Conservation (phyloP, 2,888 invertebrate species). For the Cepaea hortensis region DNA sequence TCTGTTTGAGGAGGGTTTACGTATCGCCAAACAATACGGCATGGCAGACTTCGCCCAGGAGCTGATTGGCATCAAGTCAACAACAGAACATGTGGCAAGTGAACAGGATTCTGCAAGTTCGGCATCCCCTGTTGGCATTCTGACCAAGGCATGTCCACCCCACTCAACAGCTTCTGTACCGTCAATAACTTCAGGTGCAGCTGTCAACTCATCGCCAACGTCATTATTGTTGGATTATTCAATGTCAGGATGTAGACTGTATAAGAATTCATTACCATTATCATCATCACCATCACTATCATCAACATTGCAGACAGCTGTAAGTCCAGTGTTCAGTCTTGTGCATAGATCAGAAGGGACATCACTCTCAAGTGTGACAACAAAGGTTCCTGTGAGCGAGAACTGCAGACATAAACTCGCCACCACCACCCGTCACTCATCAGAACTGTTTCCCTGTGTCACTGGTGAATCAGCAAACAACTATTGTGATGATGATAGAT, state of each 20-base stretch:
- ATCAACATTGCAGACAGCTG: not conserved
- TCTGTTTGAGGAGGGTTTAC: conserved; percentile 78
- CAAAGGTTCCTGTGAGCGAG: not conserved
- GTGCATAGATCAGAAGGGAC: not conserved
- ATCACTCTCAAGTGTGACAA: not conserved
- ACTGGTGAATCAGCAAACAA: not conserved
- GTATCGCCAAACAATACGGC: conserved; percentile 76
- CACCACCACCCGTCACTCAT: not conserved
- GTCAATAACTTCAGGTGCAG: not conserved
- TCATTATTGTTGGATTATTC: not conserved
- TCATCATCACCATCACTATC: not conserved
- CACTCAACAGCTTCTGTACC: not conserved
- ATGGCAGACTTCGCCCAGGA: conserved; percentile 73
- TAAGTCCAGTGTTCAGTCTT: not conserved
- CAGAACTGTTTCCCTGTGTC: not conserved
- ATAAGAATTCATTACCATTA: not conserved
- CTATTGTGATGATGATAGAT: not conserved
- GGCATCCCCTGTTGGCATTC: not conserved
- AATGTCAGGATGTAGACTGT: not conserved
- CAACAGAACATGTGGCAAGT: not conserved
- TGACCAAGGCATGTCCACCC: not conserved
- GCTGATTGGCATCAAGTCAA: conserved; percentile 51
- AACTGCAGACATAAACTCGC: not conserved
- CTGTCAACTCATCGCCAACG: not conserved
- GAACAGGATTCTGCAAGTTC: not conserved